Evolutionary conservation across 2,113 vertebrate species (phyloP).

Genomic region (Serinus canaria): DNA sequence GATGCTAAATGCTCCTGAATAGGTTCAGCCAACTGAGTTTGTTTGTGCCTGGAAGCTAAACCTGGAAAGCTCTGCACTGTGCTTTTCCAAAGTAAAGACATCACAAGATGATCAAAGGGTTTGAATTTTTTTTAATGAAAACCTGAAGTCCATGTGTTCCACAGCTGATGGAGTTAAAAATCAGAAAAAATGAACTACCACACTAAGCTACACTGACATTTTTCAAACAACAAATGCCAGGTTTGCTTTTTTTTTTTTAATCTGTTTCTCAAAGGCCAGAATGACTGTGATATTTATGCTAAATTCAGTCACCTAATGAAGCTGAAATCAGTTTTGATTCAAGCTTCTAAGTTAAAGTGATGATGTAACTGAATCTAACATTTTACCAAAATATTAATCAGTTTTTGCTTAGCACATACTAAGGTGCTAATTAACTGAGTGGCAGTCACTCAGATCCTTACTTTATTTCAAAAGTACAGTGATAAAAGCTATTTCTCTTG

Average conservation of each 20-base stretch:
- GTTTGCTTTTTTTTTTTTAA: neutral
- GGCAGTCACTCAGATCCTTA: neutral
- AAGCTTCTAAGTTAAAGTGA: neutral
- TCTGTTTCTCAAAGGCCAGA: neutral
- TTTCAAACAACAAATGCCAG: neutral
- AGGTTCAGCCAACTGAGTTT: neutral
- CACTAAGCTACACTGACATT: neutral
- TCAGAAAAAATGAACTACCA: neutral
- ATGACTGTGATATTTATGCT: neutral
- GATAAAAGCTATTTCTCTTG: neutral
- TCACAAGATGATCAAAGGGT: neutral
- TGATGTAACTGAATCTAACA: neutral
- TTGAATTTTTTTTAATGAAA: neutral
- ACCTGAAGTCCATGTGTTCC: neutral
- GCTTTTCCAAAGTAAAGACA: neutral
- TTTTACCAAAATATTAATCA: neutral
- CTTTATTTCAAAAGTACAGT: neutral
- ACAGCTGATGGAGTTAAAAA: neutral
- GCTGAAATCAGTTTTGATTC: neutral
- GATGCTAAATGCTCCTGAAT: neutral
- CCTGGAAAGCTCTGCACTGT: neutral
- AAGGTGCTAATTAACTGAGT: neutral
- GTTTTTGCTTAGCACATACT: neutral
- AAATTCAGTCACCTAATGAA: neutral
- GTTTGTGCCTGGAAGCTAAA: conserved; percentile 4